phyloP scores from a whole-genome alignment of 1,140 invertebrate species.

The Lucilia sericata region DNA sequence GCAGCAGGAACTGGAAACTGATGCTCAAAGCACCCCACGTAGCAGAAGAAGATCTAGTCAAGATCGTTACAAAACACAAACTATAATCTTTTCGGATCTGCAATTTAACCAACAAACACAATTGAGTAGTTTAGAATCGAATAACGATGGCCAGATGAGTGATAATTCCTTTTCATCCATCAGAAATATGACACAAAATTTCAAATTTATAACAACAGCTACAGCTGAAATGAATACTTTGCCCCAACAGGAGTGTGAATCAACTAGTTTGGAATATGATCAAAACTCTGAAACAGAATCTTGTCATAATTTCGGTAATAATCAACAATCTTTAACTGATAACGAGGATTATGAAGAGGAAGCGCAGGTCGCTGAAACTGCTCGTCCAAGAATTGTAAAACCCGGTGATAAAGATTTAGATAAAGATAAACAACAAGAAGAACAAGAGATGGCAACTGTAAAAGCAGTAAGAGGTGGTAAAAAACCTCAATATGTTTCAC shows the following conservation, averaged over 20 bases:
- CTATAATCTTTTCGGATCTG: slow-evolving; percentile 56
- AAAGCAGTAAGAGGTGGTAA: slow-evolving; percentile 83
- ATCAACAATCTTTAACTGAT: slow-evolving; percentile 63
- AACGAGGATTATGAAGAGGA: slow-evolving; percentile 44
- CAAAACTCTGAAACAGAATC: slow-evolving; percentile 70
- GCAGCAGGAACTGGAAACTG: background rate
- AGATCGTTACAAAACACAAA: slow-evolving; percentile 63
- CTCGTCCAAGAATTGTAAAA: slow-evolving; percentile 72
- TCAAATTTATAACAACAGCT: slow-evolving; percentile 43
- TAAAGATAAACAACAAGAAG: slow-evolving; percentile 10
- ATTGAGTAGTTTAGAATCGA: slow-evolving; percentile 39
- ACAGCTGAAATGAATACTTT: background rate
- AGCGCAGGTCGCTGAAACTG: slow-evolving; percentile 16
- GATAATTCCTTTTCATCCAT: slow-evolving; percentile 49
- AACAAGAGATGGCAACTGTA: slow-evolving; percentile 45
- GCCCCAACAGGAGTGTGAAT: slow-evolving; percentile 51
- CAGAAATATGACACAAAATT: slow-evolving; percentile 65
- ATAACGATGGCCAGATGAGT: slow-evolving; percentile 71
- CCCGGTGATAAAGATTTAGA: slow-evolving; percentile 63
- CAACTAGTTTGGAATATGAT: slow-evolving; percentile 68
- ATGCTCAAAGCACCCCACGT: slow-evolving; percentile 32
- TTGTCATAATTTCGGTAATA: slow-evolving; percentile 52
- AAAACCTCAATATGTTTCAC: slow-evolving; percentile 78
- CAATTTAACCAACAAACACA: slow-evolving; percentile 4
- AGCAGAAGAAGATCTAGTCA: slow-evolving; percentile 56